These are phyloP conservation scores for Microcebus tavaratra DNA, from an alignment of 2,113 vertebrate genomes.

Conservation along the genomic window DNA sequence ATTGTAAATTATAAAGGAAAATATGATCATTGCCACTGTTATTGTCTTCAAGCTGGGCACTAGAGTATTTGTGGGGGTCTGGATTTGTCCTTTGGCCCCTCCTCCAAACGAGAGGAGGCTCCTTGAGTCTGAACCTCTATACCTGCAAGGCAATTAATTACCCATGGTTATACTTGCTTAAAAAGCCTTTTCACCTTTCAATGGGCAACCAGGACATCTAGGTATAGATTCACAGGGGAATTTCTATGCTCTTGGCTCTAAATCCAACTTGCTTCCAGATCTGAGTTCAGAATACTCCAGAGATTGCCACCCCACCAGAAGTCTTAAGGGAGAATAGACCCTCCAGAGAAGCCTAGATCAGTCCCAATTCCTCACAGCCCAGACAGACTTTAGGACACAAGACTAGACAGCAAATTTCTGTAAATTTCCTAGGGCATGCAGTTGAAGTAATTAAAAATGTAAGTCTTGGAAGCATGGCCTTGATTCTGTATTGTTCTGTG, in stretches of 20 bases:
- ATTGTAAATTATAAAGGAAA: conserved; percentile 5
- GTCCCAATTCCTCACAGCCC: background rate
- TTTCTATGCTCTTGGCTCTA: background rate
- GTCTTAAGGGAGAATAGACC: background rate
- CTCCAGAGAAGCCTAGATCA: background rate
- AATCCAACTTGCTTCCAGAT: conserved; percentile 35
- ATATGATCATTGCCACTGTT: background rate
- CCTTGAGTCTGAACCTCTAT: background rate
- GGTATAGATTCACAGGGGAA: conserved; percentile 6
- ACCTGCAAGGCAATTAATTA: background rate
- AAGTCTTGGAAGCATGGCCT: background rate
- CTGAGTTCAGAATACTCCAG: conserved; percentile 6
- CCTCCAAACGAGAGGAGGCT: background rate
- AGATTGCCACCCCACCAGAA: background rate
- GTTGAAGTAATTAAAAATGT: conserved; percentile 14
- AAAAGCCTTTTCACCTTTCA: background rate
- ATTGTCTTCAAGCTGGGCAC: background rate
- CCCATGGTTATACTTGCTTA: background rate
- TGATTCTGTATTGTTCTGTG: background rate
- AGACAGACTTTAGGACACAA: background rate
- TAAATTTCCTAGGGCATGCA: background rate
- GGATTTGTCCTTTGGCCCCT: conserved; percentile 1
- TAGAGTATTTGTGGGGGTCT: background rate
- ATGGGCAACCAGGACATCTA: background rate
- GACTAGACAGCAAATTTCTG: background rate